Conservation (phyloP, 2,888 invertebrate species). For the Graphium colonna region DNA sequence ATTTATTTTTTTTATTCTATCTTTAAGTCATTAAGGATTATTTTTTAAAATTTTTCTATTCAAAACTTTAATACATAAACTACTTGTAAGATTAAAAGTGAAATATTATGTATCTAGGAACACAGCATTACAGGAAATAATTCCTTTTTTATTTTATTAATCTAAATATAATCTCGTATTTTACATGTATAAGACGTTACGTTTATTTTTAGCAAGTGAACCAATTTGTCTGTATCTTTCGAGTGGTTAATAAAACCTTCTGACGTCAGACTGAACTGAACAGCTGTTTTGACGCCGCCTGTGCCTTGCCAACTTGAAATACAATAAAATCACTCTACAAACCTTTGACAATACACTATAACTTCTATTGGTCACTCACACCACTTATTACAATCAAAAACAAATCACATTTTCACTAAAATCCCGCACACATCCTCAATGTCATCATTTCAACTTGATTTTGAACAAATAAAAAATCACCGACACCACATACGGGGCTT, state of each 20-base stretch:
- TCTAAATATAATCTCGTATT: too few species aligned
- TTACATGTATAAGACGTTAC: too few species aligned
- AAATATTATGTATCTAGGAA: too few species aligned
- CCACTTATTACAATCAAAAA: conserved; percentile 30
- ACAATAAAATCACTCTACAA: background rate
- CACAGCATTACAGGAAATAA: too few species aligned
- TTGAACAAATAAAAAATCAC: conserved; percentile 68
- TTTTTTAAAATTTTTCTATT: too few species aligned
- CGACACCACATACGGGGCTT: conserved; percentile 48
- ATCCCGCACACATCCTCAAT: conserved; percentile 36
- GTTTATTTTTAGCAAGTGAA: too few species aligned
- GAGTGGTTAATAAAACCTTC: background rate
- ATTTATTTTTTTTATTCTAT: too few species aligned
- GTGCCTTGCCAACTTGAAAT: background rate
- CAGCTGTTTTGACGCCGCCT: background rate
- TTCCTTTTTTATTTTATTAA: too few species aligned
- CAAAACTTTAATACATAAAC: too few species aligned
- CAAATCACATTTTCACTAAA: conserved; percentile 47
- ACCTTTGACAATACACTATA: conserved; percentile 3
- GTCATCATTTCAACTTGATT: conserved; percentile 76
- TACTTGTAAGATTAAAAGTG: too few species aligned
- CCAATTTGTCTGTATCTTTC: background rate
- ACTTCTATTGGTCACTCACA: conserved; percentile 16
- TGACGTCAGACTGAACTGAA: conserved; percentile 5
- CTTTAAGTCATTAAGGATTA: too few species aligned